Percentiles rank a stretch among this genome's conserved stretches.
These are phyloP conservation scores for Lasius platythorax DNA, from an alignment of 2,888 invertebrate genomes.

Conservation along the genomic window DNA sequence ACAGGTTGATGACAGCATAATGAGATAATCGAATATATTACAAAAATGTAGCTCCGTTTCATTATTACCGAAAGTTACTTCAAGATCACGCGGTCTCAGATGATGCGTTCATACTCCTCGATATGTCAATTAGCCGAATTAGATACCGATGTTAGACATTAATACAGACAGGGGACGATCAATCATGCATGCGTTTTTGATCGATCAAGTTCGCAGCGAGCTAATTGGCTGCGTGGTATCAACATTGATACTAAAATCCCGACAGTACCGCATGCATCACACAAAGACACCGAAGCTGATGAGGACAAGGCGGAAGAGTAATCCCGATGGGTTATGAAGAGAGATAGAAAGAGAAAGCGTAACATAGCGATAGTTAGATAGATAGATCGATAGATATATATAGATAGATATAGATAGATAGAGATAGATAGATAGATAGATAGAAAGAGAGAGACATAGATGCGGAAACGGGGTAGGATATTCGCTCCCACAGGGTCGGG, in stretches of 20 bases:
- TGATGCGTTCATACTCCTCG: not conserved
- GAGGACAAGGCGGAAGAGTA: constrained; percentile 61
- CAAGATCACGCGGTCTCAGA: not conserved
- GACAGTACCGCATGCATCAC: constrained; percentile 27
- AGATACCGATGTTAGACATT: not conserved
- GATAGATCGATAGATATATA: not conserved
- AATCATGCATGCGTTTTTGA: constrained; percentile 24
- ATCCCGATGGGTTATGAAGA: constrained; percentile 35
- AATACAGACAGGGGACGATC: not conserved
- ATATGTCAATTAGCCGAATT: constrained; percentile 38
- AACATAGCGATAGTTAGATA: not conserved
- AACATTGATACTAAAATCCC: constrained; percentile 45
- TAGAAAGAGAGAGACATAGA: constrained; percentile 26
- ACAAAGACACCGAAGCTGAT: constrained; percentile 38
- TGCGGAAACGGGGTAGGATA: constrained; percentile 44
- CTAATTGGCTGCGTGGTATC: constrained; percentile 38
- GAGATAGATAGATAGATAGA: not conserved
- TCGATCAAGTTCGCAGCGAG: not conserved
- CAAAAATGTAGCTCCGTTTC: not conserved
- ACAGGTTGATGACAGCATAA: not conserved
- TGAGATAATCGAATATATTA: not conserved
- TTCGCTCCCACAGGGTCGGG: constrained; percentile 25
- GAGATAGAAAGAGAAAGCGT: not conserved
- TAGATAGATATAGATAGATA: not conserved
- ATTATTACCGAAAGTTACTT: not conserved